Evolutionary conservation across 2,113 vertebrate species (phyloP), one percentile per base, ranked within the genome.

Genomic region (Rhea americana): DNA sequence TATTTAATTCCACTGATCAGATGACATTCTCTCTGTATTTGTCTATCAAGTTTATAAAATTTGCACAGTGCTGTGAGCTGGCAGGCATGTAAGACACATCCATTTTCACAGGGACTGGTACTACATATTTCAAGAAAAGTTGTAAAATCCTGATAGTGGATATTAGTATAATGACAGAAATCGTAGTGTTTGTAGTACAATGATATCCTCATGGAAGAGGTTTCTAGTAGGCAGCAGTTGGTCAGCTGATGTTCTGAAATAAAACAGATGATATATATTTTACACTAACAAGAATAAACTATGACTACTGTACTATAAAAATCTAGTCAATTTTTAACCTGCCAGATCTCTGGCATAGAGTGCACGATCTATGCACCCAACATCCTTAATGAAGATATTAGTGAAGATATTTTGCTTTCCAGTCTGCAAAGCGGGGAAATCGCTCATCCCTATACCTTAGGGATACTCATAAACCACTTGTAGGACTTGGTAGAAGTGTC

Each of bases 41-140:
- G 10, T 51, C 61, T 32, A 25, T 19, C 13, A 14, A 21, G 26
- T 51, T 43, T 45, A 58, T 73, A 76, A 28, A 41, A 66, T 47
- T 39, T 30, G 25, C 43, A 41, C 20, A 39, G 43, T 15, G 62
- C 67, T 63, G 26, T 11, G 47, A 79, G 55, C 30, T 30, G 32
- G 24, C 32, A 25, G 24, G 18, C 37, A 37, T 0, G 7, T 3
- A 39, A 30, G 55, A 79, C 4, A 0, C 15, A 35, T 24, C 30
- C 62, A 12, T 19, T 47, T 56, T 35, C 25, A 22, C 16, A 83
- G 32, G 26, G 61, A 21, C 20, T 22, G 10, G 35, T 43, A 28
- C 11, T 8, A 25, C 41, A 20, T 5, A 14, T 58, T 82, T 53
- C 61, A 39, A 37, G 26, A n/a, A 58, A 62, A 72, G 30, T 2